Conservation (phyloP, 2,113 vertebrate species). For the Rutilus rutilus region DNA sequence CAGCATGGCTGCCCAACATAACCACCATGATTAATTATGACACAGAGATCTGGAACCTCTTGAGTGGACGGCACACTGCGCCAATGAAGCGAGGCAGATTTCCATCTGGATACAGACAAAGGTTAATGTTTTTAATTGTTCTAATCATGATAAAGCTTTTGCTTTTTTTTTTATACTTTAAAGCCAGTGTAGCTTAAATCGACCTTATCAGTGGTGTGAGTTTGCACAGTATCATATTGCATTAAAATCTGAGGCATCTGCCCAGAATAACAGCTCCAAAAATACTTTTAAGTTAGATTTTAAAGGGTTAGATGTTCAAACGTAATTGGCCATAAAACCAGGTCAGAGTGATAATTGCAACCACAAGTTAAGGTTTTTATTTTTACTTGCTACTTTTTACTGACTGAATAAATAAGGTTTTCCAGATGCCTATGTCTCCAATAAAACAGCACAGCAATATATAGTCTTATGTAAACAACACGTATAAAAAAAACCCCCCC, state of each 20-base stretch:
- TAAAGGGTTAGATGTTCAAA: constrained; percentile 11
- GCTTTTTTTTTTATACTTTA: not conserved
- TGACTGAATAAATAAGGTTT: not conserved
- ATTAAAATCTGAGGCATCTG: not conserved
- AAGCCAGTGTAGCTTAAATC: not conserved
- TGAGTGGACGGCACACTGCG: not conserved
- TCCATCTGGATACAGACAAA: constrained; percentile 5
- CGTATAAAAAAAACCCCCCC: not conserved
- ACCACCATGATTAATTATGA: constrained; percentile 40
- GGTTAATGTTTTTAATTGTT: not conserved
- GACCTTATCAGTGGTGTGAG: not conserved
- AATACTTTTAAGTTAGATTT: not conserved
- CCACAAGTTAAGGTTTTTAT: not conserved
- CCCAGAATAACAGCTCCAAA: not conserved
- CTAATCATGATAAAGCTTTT: not conserved
- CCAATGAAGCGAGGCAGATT: not conserved
- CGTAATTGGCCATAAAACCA: constrained; percentile 2
- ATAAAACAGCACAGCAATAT: not conserved
- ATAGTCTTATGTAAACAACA: not conserved
- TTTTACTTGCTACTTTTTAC: not conserved
- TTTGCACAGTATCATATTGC: not conserved
- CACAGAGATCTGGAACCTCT: constrained; percentile 25
- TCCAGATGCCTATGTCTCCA: not conserved
- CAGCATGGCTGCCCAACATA: constrained; percentile 26
- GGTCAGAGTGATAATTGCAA: constrained; percentile 26